Evolutionary conservation across 1,140 invertebrate genomes (phyloP), one percentile per base, ranked within the genome.

Genomic region (Brachionus paranguensis): DNA sequence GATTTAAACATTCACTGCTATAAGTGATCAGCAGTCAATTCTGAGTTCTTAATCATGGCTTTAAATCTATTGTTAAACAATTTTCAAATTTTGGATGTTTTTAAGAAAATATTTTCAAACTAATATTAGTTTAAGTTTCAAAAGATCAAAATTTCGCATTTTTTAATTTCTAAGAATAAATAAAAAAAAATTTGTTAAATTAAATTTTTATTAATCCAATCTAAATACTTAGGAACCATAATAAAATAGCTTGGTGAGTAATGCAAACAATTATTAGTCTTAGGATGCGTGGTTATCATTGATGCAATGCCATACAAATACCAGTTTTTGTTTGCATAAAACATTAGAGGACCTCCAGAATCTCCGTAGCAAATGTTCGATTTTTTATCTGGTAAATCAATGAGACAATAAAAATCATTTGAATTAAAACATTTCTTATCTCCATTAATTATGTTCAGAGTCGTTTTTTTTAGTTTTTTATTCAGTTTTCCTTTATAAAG

Each of bases 321-420:
- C 76, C 76, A 78, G n/a, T 37, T 29, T 29, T 10, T 10, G 20
- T 60, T 50, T 11, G 27, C 27, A 17, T 50, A 78, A 29, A 33
- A 27, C n/a, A 78, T 27, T 17, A 78, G 11, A 5, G 76, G 76
- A 27, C 76, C 76, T n/a, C 76, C 76, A 29, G 76, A 78, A 33
- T 78, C 76, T 17, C 76, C 76, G n/a, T 50, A 78, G 17, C 41
- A 78, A 74, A 47, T 74, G 17, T 64, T 64, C 27, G 60, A 64
- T 64, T 64, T 20, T 64, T 64, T 64, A 64, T 14, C 3, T 64
- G 60, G 27, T 27, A 11, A 11, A 20, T 64, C 60, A 8, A 64
- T 14, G 3, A 64, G 10, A 20, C 60, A 64, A 64, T 64, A 64
- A 64, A 64, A 64, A 17, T 64, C 27, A 41, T 37, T 37, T 37